Base-by-base conservation (phyloP, 1,140 invertebrate genomes). In the Drosophila nannoptera region DNA sequence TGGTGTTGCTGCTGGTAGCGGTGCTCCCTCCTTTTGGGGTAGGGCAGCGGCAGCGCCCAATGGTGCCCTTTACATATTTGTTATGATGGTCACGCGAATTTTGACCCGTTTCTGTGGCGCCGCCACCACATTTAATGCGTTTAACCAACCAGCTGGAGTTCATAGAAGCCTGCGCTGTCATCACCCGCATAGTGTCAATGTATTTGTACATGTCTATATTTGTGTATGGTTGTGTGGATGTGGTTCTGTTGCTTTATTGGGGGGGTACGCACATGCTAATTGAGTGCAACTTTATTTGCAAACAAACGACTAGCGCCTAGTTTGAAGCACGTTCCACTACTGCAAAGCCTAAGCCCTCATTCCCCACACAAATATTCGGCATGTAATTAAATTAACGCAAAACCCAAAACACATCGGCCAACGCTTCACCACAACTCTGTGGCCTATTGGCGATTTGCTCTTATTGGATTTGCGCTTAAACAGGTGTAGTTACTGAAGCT, bases 51-150 rank as follows among this genome's bases (percentile, higher is more conserved):
- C 53, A 78, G 62, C 61, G 54, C 12, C 38, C 66, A 58, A 32
- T 45, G 33, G 62, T 63, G 49, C 33, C 62, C 59, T 42, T 59
- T 52, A 45, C 45, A 72, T 49, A 73, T 75, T 73, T 65, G 66
- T 55, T 69, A 69, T 73, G 59, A 58, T 77, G 73, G 80, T 84
- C 80, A 84, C 81, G 81, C 81, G 70, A 84, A 81, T 84, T 84
- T 42, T 64, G 68, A 62, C 64, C 66, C 64, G 52, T 59, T 80
- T 74, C 32, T 35, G 14, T 73, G 59, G 72, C 73, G 73, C 63
- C 59, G 56, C 36, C 49, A 48, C 29, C 42, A 16, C 16, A 60
- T 59, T 69, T 53, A 48, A 53, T 59, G 32, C 45, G 31, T 59
- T 58, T 53, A 58, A 36, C 16, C 45, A 36, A 61, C 64, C 63